These are phyloP conservation scores for Lapara coniferarum DNA, from an alignment of 2,888 invertebrate species.

Conservation along the genomic window DNA sequence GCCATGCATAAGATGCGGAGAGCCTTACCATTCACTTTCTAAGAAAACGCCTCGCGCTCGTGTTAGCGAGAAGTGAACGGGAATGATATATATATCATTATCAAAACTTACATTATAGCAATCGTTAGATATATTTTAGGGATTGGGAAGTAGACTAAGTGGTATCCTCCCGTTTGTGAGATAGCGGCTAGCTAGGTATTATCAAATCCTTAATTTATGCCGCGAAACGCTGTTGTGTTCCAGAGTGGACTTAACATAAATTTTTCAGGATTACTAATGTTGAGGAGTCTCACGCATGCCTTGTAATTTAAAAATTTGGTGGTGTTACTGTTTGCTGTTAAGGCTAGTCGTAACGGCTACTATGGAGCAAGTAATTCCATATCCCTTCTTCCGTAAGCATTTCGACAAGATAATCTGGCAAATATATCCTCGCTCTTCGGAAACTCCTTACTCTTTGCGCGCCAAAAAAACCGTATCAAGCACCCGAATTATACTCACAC, in stretches of 20 bases:
- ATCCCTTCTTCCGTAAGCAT: too few relatives aligned
- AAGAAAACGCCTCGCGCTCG: slow-evolving; percentile 11
- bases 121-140: background rate
- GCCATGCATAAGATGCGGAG: slow-evolving; percentile 11
- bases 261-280: too few relatives aligned
- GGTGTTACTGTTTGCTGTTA: too few relatives aligned
- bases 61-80: slow-evolving; percentile 17
- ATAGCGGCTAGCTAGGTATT: too few relatives aligned
- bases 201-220: too few relatives aligned
- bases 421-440: background rate
- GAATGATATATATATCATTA: background rate
- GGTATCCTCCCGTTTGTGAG: too few relatives aligned
- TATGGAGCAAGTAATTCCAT: too few relatives aligned
- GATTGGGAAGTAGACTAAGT: background rate
- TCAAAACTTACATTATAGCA: background rate
- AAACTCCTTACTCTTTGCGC: slow-evolving; percentile 51
- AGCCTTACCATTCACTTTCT: slow-evolving; percentile 20
- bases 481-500: slow-evolving; percentile 72
- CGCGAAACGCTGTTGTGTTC: too few relatives aligned
- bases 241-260: too few relatives aligned
- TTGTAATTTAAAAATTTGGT: too few relatives aligned
- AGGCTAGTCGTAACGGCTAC: too few relatives aligned
- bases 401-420: background rate
- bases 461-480: slow-evolving; percentile 54
- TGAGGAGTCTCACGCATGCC: too few relatives aligned